Base-by-base conservation (phyloP, 2,797 vertebrate genomes). In the Enteromius radiatus region DNA sequence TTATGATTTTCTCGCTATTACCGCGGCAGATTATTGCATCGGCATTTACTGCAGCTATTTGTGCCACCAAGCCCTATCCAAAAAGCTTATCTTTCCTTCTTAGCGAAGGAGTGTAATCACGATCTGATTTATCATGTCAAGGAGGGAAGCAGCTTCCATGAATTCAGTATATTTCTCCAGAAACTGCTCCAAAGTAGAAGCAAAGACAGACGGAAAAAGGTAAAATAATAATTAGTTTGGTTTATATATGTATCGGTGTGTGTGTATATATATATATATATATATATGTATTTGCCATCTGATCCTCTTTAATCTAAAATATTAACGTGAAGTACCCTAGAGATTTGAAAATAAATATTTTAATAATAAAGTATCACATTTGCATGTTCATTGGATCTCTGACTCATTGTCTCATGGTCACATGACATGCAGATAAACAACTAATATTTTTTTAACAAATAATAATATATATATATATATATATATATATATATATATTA, bases 1-100 rank as follows among this genome's bases (percentile, higher is more conserved):
- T 79, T 75, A 75, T 71, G 81, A 82, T 82, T 82, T 67, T 78
- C 69, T 67, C n/a, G 41, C 15, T 28, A 81, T 81, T 70, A 78
- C 63, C 12, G 12, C 38, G 41, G 23, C 28, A 68, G 54, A 61
- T 68, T 28, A 79, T 85, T 61, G 38, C 76, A 83, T 76, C 76
- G 33, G 81, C 71, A 67, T 74, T 76, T 70, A 76, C 59, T 65
- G 69, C 36, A 78, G 68, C 59, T 84, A 75, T 84, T 38, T 64
- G 56, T 78, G 31, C 36, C 21, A 65, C 47, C 23, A 54, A 21
- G 17, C 26, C 38, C 17, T 47, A 49, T 69, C 41, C 28, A 15
- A 68, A 41, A 80, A 80, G 38, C 70, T 21, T 36, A 74, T 80
- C 69, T 38, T 79, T 36, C 1, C 76, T 41, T 73, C 43, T 12